These are phyloP conservation scores for Alca torda DNA, from an alignment of 2,797 vertebrate species.

Conservation along the genomic window DNA sequence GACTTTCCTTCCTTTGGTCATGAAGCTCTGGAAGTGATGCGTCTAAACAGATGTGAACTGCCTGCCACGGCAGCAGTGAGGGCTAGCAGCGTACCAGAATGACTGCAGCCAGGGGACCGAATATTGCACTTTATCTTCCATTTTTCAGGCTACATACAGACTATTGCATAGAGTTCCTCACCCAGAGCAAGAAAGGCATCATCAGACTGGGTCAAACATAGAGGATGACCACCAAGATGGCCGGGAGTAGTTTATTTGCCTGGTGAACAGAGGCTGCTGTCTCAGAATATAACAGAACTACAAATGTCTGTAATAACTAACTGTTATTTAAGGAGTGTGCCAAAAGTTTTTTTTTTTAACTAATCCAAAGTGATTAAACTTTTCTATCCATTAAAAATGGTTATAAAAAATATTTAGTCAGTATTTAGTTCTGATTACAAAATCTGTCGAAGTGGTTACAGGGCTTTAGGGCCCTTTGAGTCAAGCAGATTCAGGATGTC, in stretches of 20 bases:
- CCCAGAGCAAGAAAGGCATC: neutral
- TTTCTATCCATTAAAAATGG: neutral
- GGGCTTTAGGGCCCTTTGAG: neutral
- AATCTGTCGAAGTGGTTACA: neutral
- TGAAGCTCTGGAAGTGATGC: neutral
- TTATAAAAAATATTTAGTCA: neutral
- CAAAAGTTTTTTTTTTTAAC: neutral
- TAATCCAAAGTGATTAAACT: neutral
- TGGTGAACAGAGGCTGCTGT: neutral
- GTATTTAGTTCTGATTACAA: neutral
- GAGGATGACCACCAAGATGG: neutral
- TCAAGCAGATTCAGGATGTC: neutral
- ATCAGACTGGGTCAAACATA: neutral
- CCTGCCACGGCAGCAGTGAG: neutral
- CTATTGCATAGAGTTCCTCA: neutral
- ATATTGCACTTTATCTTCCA: neutral
- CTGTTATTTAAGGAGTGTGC: neutral
- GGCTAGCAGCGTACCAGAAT: rapidly evolving
- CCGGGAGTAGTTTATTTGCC: neutral
- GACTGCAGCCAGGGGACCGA: neutral
- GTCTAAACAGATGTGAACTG: neutral
- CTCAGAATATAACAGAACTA: neutral
- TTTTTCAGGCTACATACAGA: neutral
- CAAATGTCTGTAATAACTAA: neutral
- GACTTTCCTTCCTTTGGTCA: neutral